Conservation (phyloP, 2,888 invertebrate species). For the Philaethria dido region DNA sequence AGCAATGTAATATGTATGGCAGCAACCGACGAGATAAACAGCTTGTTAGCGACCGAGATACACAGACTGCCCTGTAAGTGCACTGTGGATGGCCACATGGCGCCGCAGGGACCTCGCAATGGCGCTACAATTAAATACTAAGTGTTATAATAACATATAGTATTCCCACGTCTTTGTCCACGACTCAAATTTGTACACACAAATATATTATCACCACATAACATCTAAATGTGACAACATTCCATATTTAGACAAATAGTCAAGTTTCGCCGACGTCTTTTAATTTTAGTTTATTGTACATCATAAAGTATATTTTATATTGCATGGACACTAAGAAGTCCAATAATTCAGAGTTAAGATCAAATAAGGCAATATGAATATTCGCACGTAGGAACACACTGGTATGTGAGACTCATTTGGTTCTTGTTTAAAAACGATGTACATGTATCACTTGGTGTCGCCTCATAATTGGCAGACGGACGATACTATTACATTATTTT, state of each 20-base stretch:
- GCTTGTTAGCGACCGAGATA: conserved; percentile 27
- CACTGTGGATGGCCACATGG: conserved; percentile 7
- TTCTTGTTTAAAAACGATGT: conserved; percentile 13
- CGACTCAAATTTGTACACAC: background rate
- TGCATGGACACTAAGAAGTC: background rate
- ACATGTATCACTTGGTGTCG: conserved; percentile 12
- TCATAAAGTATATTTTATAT: background rate
- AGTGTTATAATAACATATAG: conserved; percentile 1
- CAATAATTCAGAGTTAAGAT: conserved; percentile 12
- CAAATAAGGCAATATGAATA: conserved; percentile 11
- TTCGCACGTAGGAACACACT: background rate
- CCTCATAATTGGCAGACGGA: conserved; percentile 15
- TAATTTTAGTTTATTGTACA: background rate
- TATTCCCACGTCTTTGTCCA: background rate
- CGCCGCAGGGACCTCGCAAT: conserved; percentile 1
- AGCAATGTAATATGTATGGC: conserved; percentile 14
- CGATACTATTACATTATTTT: conserved; percentile 1
- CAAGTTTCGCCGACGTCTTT: background rate
- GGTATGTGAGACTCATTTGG: background rate
- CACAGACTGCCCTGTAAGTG: conserved; percentile 26
- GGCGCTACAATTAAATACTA: background rate
- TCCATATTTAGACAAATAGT: background rate
- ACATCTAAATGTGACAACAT: conserved; percentile 7
- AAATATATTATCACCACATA: background rate
- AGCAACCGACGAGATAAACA: conserved; percentile 18